Evolutionary conservation across 2,888 invertebrate species (phyloP).

Genomic region (Rhagophthalmus giganteus): DNA sequence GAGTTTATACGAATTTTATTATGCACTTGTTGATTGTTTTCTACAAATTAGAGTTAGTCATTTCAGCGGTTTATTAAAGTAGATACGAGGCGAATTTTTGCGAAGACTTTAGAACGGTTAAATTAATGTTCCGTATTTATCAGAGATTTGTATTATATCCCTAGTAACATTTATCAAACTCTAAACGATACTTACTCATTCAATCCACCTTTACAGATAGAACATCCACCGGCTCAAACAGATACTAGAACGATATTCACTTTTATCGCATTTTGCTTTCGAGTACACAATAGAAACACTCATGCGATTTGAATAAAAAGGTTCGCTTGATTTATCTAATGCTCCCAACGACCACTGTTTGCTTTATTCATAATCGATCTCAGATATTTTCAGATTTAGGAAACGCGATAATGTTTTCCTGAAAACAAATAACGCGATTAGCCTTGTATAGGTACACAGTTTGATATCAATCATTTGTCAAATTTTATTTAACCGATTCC

Average conservation of each 20-base stretch:
- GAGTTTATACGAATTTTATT: constrained; percentile 22
- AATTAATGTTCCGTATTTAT: constrained; percentile 26
- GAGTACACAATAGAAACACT: constrained; percentile 44
- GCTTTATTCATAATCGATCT: constrained; percentile 26
- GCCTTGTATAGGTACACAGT: neutral
- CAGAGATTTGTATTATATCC: constrained; percentile 16
- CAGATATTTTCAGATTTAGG: constrained; percentile 19
- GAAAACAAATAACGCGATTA: constrained; percentile 18
- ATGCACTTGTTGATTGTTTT: constrained; percentile 28
- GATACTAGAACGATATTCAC: constrained; percentile 42
- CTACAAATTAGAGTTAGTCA: no score
- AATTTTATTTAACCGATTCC: no score
- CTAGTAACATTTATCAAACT: constrained; percentile 33
- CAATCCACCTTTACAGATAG: constrained; percentile 42
- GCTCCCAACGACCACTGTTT: constrained; percentile 30
- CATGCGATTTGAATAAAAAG: constrained; percentile 47
- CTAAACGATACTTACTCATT: constrained; percentile 41
- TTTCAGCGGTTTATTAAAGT: no score
- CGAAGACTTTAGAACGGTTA: no score
- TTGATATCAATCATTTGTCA: no score
- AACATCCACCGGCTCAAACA: constrained; percentile 39
- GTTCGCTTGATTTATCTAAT: constrained; percentile 44
- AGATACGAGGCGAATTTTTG: no score
- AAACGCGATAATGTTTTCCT: constrained; percentile 12
- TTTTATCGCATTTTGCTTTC: constrained; percentile 44